Evolutionary conservation across 2,113 vertebrate species (phyloP), one percentile per base, ranked within the genome.

Genomic region (Heteronetta atricapilla): DNA sequence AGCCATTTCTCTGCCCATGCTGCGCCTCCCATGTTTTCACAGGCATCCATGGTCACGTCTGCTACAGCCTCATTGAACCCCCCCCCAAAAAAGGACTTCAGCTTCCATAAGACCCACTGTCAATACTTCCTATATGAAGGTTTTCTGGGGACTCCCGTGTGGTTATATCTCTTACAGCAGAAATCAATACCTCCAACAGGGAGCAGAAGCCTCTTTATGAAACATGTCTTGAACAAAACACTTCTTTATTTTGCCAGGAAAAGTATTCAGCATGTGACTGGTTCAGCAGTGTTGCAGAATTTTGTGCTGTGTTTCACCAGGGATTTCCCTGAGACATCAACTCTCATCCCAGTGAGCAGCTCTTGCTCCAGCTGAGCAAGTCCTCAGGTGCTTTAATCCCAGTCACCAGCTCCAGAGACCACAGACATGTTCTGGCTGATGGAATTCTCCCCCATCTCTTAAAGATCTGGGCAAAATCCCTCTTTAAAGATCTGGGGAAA

Each of bases 391-490:
- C 40, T 70, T 77, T 77, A 50, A 62, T 22, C 21, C 60, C 14
- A 44, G 22, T 16, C 18, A 68, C 11, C 7, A 3, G 20, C n/a
- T 82, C 70, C 87, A 69, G 78, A 76, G 46, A 64, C 13, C 10
- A 42, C 0, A 1, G 38, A 4, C 5, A 1, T 0, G 1, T 53
- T 34, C 48, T 26, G n/a, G 13, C 9, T 69, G 64, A 69, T 40
- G n/a, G 46, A 34, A 29, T 6, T 26, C 23, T 48, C n/a, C 15
- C 11, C 38, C 20, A 62, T n/a, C 5, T 14, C 33, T 46, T 55
- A 23, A 31, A 13, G 48, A 40, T 48, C 26, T 31, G 20, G 31
- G 7, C 3, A 40, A 42, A 17, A 42, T 6, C 1, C 15, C n/a
- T 19, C 40, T 1, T 55, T 55, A 23, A 31, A 13, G 48, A 40